Conservation (phyloP, 2,797 vertebrate genomes). For the Ptychadena robeensis region DNA sequence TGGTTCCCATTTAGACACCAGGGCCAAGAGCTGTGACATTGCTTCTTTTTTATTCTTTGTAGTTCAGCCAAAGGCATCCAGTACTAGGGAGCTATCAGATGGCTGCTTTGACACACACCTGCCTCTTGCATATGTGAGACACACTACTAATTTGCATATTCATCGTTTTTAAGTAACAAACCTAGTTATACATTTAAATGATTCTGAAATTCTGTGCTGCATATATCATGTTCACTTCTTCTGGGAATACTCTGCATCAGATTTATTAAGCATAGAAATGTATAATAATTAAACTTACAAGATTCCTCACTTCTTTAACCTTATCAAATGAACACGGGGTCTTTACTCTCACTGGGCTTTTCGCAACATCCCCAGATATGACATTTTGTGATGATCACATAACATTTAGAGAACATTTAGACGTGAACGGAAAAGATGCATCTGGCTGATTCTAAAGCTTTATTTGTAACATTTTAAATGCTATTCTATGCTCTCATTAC, state of each 20-base stretch:
- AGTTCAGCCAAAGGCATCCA: not conserved
- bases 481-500: not conserved
- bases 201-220: not conserved
- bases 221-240: not conserved
- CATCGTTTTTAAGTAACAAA: not conserved
- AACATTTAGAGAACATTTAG: constrained; percentile 20
- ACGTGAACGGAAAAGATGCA: not conserved
- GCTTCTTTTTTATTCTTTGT: not conserved
- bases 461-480: constrained; percentile 10
- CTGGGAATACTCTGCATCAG: not conserved
- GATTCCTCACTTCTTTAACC: not conserved
- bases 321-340: not conserved
- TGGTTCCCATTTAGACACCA: not conserved
- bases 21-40: not conserved
- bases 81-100: not conserved
- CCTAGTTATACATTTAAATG: not conserved
- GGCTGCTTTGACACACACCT: not conserved
- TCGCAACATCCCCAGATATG: constrained; percentile 4
- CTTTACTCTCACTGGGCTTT: constrained; percentile 1
- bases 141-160: not conserved
- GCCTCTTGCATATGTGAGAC: not conserved
- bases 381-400: constrained; percentile 27
- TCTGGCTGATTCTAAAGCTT: not conserved
- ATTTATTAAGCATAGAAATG: not conserved
- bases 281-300: not conserved